These are phyloP conservation scores for Mico argentatus DNA, from an alignment of 2,797 vertebrate species.

Conservation along the genomic window DNA sequence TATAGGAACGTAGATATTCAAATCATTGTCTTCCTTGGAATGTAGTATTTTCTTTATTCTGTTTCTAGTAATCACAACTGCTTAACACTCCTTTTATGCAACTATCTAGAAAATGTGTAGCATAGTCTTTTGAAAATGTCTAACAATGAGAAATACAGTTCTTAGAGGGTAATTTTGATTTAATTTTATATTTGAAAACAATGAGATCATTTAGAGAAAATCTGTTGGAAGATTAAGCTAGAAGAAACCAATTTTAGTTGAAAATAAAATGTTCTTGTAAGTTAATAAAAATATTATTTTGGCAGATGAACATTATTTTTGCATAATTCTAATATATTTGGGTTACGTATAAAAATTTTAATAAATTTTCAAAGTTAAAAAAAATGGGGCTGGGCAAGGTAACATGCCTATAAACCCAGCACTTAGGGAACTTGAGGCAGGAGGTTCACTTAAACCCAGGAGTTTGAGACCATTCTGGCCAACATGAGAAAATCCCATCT, in stretches of 20 bases:
- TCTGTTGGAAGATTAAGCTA: background rate
- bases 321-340: background rate
- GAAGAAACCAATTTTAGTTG: background rate
- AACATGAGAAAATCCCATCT: no score
- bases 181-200: conserved; percentile 43
- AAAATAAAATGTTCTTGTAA: background rate
- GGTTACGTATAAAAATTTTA: background rate
- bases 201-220: conserved; percentile 13
- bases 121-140: background rate
- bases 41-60: background rate
- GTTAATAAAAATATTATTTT: background rate
- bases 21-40: background rate
- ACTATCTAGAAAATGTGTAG: background rate
- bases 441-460: no score
- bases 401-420: no score
- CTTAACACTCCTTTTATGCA: background rate
- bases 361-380: background rate
- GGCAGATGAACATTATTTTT: background rate
- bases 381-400: background rate
- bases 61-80: background rate
- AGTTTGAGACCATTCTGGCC: no score
- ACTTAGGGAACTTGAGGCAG: no score
- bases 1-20: background rate
- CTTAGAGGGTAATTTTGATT: background rate
- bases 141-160: background rate